These are phyloP conservation scores for Cynodonichthys magdalenae DNA, from an alignment of 2,797 vertebrate genomes.

Conservation along the genomic window DNA sequence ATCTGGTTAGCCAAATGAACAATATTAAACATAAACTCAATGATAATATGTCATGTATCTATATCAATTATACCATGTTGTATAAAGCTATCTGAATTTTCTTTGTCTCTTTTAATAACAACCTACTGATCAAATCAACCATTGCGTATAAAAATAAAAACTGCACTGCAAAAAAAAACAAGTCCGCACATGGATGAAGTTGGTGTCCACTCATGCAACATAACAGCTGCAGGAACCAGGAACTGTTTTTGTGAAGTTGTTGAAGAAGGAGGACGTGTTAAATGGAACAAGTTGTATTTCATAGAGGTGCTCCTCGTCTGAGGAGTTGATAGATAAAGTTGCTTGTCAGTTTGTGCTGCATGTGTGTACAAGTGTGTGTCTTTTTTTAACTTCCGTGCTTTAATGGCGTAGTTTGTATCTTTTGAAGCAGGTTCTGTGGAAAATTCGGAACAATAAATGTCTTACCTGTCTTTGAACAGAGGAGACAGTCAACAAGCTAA, in stretches of 20 bases:
- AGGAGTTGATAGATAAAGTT: conserved; percentile 68
- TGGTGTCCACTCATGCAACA: conserved; percentile 1
- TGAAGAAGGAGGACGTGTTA: conserved; percentile 29
- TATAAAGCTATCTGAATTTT: conserved; percentile 50
- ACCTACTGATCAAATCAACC: conserved; percentile 1
- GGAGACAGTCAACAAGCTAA: too few species aligned
- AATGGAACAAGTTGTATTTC: conserved; percentile 59
- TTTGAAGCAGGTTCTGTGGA: not conserved
- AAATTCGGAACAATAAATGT: not conserved
- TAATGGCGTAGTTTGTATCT: not conserved
- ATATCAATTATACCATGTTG: conserved; percentile 47
- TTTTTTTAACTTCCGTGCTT: conserved; percentile 43
- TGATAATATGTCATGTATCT: conserved; percentile 22
- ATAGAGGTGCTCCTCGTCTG: conserved; percentile 60
- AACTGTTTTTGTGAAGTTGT: conserved; percentile 40
- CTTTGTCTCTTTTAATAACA: conserved; percentile 17
- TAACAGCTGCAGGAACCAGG: conserved; percentile 20
- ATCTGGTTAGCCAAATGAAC: not conserved
- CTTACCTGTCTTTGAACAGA: too few species aligned
- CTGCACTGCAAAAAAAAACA: not conserved
- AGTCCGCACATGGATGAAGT: conserved; percentile 11
- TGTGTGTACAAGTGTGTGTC: conserved; percentile 67
- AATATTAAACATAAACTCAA: not conserved
- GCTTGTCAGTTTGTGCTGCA: conserved; percentile 79
- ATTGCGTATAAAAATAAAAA: not conserved